A percentile compares a stretch with the other conserved stretches of the same genome.
Conservation (phyloP, 2,797 vertebrate species). For the Helarctos malayanus region DNA sequence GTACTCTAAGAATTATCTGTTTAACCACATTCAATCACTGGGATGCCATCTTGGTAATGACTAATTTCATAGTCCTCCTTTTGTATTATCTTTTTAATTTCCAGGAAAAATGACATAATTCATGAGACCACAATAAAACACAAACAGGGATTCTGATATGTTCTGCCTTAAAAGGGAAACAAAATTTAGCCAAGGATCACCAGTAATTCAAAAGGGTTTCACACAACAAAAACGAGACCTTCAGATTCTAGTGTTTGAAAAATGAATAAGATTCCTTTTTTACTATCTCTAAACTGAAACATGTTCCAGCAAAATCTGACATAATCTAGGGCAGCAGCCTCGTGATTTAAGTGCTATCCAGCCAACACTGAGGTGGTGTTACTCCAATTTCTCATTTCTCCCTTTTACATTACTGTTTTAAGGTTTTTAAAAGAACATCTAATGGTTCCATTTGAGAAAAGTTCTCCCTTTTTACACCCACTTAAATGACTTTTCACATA, state of each 20-base stretch:
- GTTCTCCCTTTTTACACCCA: background rate
- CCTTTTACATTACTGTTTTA: background rate
- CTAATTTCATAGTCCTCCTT: background rate
- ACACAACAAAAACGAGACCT: background rate
- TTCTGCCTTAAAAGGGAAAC: background rate
- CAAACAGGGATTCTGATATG: background rate
- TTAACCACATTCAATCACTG: background rate
- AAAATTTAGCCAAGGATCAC: background rate
- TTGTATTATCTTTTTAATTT: background rate
- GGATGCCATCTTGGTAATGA: background rate
- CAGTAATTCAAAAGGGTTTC: background rate
- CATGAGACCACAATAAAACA: background rate
- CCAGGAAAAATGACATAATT: background rate
- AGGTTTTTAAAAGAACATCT: background rate
- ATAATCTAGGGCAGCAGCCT: background rate
- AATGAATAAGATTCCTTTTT: background rate
- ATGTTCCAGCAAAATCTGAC: background rate
- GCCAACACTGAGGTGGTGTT: background rate
- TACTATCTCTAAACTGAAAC: background rate
- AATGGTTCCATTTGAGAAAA: background rate
- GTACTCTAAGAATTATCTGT: background rate
- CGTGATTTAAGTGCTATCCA: background rate
- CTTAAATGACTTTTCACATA: background rate
- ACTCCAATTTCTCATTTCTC: background rate
- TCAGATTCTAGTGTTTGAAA: background rate